A percentile compares a stretch with the other conserved stretches of the same genome.
phyloP scores from a whole-genome alignment of 1,140 invertebrate genomes.

The Ericerus pela region DNA sequence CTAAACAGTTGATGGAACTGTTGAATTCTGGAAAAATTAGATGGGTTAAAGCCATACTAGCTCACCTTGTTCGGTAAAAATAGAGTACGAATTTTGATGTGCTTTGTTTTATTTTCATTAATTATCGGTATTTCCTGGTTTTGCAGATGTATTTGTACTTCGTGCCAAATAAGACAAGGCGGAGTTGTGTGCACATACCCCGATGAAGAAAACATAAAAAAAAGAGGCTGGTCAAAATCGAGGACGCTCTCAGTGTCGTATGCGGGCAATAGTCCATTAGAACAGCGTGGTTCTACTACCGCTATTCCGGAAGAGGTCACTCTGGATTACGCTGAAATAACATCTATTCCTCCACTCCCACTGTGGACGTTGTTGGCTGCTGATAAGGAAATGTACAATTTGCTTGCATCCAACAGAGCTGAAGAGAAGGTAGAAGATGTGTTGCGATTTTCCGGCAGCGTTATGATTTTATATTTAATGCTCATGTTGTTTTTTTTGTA shows the following conservation, averaged over 20 bases:
- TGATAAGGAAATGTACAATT: conserved; percentile 63
- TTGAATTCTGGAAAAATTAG: conserved; percentile 94
- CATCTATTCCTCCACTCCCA: conserved; percentile 88
- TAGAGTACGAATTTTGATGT: not conserved
- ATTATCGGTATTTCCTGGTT: not conserved
- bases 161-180: conserved; percentile 35
- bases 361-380: conserved; percentile 88
- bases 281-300: conserved; percentile 35
- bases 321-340: conserved; percentile 89
- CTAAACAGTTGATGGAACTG: conserved; percentile 96
- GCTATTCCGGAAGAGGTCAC: conserved; percentile 69
- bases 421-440: not conserved
- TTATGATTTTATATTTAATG: not conserved
- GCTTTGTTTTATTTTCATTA: not conserved
- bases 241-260: conserved; percentile 77
- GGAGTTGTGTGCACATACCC: conserved; percentile 32
- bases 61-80: conserved; percentile 68
- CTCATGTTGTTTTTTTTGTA: conserved; percentile 25
- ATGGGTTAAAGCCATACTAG: conserved; percentile 93
- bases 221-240: conserved; percentile 65
- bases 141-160: conserved; percentile 50
- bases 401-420: not conserved
- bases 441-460: not conserved
- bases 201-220: conserved; percentile 46
- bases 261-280: conserved; percentile 38